These are phyloP conservation scores for Brachionus calyciflorus DNA, from an alignment of 1,140 invertebrate species.

Conservation along the genomic window DNA sequence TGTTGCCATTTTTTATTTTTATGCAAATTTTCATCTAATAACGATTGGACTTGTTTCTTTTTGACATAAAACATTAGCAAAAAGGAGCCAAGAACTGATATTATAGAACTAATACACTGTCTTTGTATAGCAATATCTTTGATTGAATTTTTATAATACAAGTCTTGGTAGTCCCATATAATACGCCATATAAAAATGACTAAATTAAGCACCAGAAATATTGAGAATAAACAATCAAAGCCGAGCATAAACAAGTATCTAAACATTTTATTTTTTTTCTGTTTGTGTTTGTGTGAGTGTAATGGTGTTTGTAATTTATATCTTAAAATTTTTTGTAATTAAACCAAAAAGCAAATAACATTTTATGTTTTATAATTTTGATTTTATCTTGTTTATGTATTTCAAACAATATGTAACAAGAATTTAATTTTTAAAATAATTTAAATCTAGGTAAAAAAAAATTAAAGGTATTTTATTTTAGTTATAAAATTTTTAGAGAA, in stretches of 20 bases:
- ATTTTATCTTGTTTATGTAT: too few relatives aligned
- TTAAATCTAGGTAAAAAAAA: too few relatives aligned
- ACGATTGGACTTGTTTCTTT: neutral
- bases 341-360: too few relatives aligned
- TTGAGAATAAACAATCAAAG: constrained; percentile 19
- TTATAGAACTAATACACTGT: neutral
- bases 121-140: too few relatives aligned
- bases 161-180: constrained; percentile 38
- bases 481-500: too few relatives aligned
- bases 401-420: too few relatives aligned
- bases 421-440: too few relatives aligned
- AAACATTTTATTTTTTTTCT: neutral
- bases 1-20: neutral
- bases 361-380: too few relatives aligned
- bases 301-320: neutral
- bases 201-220: constrained; percentile 31
- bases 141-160: too few relatives aligned
- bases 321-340: neutral
- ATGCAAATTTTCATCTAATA: neutral
- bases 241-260: neutral
- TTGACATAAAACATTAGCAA: neutral
- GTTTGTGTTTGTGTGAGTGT: too few relatives aligned
- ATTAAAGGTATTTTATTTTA: too few relatives aligned
- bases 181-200: constrained; percentile 41
- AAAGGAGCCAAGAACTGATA: constrained; percentile 3